Base-by-base conservation (phyloP, 2,888 invertebrate genomes). In the Tridacna crocea region DNA sequence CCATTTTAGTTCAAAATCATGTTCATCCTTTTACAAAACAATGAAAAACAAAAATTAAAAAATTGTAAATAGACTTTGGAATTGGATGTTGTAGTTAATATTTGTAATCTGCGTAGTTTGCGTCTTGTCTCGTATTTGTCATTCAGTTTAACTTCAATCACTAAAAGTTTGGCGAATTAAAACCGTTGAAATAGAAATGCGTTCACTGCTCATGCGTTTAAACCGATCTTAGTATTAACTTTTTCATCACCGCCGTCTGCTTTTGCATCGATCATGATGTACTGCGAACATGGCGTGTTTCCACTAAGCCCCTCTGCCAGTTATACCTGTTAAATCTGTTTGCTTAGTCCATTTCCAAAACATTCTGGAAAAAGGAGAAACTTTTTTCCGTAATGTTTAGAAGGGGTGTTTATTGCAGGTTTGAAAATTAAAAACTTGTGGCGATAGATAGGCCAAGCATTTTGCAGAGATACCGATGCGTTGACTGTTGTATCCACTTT, bases 51-150 rank as follows among this genome's bases (percentile, higher is more conserved):
- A 66, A 66, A 36, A 66, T 4, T 4, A 46, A 66, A 66, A 66
- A 66, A n/a, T 51, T 72, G 55, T 55, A 72, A 72, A 72, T 72
- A 55, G 55, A 72, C 48, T 15, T 51, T 51, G 19, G 55, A 51
- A 72, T 26, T 72, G 46, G 72, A 72, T 72, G 51, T 72, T 72
- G 72, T 72, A 26, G 72, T 55, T 51, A 17, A 55, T 72, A 72
- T 55, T 47, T 72, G 55, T 72, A 72, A 26, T 36, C 36, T 72
- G 51, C 72, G 51, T 51, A 55, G 51, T 48, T 46, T 8, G 17
- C 66, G 66, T 66, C n/a, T 66, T 66, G 66, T 66, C 66, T 26
- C 22, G 46, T 36, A 36, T 66, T 60, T 61, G 61, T 55, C 55
- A 55, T 55, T 55, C 55, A 55, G 3, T 55, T 55, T 19, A 55